phyloP scores from a whole-genome alignment of 2,113 vertebrate species.

The Anarhynchus alexandrinus region DNA sequence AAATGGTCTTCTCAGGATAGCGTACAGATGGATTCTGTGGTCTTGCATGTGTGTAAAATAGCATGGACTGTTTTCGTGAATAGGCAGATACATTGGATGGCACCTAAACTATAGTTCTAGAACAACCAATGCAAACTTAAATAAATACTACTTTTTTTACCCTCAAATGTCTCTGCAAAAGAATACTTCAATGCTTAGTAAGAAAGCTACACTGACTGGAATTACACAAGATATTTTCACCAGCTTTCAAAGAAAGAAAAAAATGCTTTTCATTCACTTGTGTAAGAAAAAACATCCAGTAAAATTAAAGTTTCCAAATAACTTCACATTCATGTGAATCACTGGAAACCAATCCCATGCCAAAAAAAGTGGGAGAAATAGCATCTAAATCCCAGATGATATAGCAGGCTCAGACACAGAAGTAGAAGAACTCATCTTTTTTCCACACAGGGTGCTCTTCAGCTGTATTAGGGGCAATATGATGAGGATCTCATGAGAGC shows the following conservation, averaged over 20 bases:
- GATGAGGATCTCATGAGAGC: background rate
- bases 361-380: background rate
- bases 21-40: background rate
- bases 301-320: background rate
- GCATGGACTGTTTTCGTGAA: background rate
- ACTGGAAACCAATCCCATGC: background rate
- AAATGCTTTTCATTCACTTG: background rate
- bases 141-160: background rate
- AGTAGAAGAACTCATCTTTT: background rate
- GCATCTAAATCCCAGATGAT: background rate
- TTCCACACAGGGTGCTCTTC: background rate
- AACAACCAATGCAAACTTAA: background rate
- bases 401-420: background rate
- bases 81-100: background rate
- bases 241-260: background rate
- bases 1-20: background rate
- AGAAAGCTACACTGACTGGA: background rate
- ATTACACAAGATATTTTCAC: background rate
- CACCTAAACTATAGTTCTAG: background rate
- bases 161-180: background rate
- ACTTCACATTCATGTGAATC: background rate
- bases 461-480: background rate
- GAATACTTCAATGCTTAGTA: background rate
- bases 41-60: background rate
- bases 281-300: background rate